A percentile compares a stretch with the other conserved stretches of the same genome.
Conservation (phyloP, 1,140 invertebrate species). For the Brevipalpus yothersi region DNA sequence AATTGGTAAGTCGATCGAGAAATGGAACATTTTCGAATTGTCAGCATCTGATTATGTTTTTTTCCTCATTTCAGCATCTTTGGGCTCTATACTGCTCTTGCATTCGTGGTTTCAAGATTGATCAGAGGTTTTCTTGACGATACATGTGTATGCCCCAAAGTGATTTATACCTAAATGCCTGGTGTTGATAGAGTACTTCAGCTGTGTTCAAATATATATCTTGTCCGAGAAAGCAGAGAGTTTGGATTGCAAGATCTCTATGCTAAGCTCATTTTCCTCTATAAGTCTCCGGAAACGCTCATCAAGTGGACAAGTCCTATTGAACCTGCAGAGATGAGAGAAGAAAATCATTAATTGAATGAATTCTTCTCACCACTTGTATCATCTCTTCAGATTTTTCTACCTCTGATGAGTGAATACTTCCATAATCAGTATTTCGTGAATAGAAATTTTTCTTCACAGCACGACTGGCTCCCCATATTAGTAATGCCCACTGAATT, state of each 20-base stretch:
- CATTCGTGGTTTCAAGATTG: constrained; percentile 68
- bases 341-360: too few relatives aligned
- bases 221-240: constrained; percentile 83
- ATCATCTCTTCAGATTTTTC: too few relatives aligned
- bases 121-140: constrained; percentile 62
- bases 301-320: constrained; percentile 57
- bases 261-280: constrained; percentile 93
- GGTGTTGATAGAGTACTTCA: constrained; percentile 75
- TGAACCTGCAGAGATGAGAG: not conserved
- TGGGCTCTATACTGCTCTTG: constrained; percentile 85
- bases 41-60: constrained; percentile 1
- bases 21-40: not conserved
- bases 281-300: constrained; percentile 85
- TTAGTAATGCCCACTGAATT: too few relatives aligned
- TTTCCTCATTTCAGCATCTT: constrained; percentile 45
- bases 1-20: constrained; percentile 46
- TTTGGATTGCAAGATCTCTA: constrained; percentile 85
- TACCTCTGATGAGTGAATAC: too few relatives aligned
- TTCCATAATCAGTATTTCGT: too few relatives aligned
- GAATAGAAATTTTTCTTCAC: too few relatives aligned
- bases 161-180: constrained; percentile 91
- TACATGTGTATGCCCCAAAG: constrained; percentile 56
- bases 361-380: too few relatives aligned
- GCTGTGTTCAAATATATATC: constrained; percentile 82
- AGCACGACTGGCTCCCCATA: too few relatives aligned